Evolutionary conservation across 2,797 vertebrate genomes (phyloP), one percentile per base, ranked within the genome.

Genomic region (Atherinosoma microstoma): DNA sequence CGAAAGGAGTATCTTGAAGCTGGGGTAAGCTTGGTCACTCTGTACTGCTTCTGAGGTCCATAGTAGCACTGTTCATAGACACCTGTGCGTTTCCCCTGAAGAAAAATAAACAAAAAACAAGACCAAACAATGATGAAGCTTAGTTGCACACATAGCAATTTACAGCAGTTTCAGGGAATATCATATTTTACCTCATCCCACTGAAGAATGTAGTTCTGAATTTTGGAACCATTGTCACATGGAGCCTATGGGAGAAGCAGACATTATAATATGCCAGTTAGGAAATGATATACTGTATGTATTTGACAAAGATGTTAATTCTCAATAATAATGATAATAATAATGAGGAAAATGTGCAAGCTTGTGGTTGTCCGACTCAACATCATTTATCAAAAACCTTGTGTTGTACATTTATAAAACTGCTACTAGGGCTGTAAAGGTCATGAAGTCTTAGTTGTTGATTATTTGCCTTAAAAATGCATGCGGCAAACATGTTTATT

Each of bases 151-250:
- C 16, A 32, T 64, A 42, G 63, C 0, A 6, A 6, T 3, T 9
- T 20, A 36, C 2, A 1, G 24, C 27, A 2, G 9, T 42, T 62
- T 58, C 0, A 75, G 30, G 5, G 36, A 11, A 58, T 35, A 42
- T 42, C 15, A 16, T 22, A 15, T 34, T n/a, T 88, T 95, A 98
- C 98, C 95, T 99, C 96, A 87, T 99, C 97, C 97, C 97, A 99
- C 57, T 99, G 96, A 56, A 99, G 95, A 92, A 96, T 85, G 88
- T 97, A 99, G 91, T 94, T 98, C 83, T 97, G 96, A 89, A 99
- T 97, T 95, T 98, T 99, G 80, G 96, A 98, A 76, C 98, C 97
- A 59, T 98, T 99, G 93, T 99, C 98, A 92, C 96, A 97, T 64
- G 97, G 95, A 83, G 96, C 94, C 98, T 99, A 89, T 22, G 20